phyloP scores from a whole-genome alignment of 2,113 vertebrate genomes.

The Hippocampus guttulatus region DNA sequence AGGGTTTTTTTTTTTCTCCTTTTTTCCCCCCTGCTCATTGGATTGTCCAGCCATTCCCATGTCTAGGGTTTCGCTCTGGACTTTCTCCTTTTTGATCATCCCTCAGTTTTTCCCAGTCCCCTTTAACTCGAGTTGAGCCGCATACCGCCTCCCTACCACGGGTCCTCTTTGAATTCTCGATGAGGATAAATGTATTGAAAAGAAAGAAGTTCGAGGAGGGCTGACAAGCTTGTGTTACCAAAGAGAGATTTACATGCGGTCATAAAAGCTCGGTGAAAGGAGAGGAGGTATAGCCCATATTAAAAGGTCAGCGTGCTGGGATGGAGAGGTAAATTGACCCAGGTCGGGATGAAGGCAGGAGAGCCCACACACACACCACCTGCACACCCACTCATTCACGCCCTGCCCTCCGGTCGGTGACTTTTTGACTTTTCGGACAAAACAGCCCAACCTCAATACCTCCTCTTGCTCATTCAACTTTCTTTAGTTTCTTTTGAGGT shows the following conservation, averaged over 20 bases:
- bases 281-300: constrained; percentile 50
- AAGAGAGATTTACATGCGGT: constrained; percentile 66
- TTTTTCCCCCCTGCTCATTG: constrained; percentile 46
- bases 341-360: constrained; percentile 29
- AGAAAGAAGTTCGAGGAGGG: constrained; percentile 46
- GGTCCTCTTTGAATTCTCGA: constrained; percentile 53
- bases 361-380: constrained; percentile 49
- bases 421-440: constrained; percentile 39
- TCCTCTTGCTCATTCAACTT: constrained; percentile 33
- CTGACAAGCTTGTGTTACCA: constrained; percentile 64
- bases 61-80: constrained; percentile 64
- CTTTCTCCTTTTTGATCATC: constrained; percentile 66
- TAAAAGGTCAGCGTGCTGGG: constrained; percentile 46
- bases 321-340: constrained; percentile 59
- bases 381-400: constrained; percentile 45
- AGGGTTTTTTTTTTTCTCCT: background rate
- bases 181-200: constrained; percentile 64
- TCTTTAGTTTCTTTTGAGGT: constrained; percentile 57
- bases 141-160: constrained; percentile 40
- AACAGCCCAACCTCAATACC: constrained; percentile 14
- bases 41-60: constrained; percentile 62
- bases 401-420: constrained; percentile 54
- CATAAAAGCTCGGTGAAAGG: constrained; percentile 64
- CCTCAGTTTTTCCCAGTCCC: constrained; percentile 49
- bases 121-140: constrained; percentile 45